Base-by-base conservation (phyloP, 2,888 invertebrate species). In the Gnatocerus cornutus region DNA sequence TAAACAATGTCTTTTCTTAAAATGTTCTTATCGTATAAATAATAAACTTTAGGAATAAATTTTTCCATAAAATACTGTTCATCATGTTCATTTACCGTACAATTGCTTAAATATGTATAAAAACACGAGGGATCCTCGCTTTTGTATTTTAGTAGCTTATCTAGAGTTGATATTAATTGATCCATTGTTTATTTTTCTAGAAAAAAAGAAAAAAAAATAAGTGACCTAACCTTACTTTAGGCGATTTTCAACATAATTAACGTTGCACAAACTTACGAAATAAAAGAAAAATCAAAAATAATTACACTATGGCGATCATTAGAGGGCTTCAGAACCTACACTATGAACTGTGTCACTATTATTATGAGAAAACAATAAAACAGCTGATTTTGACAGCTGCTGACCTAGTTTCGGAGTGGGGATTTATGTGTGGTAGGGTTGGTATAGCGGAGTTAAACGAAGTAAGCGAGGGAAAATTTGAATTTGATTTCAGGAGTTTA, bases 1-100 rank as follows among this genome's bases (percentile, higher is more conserved):
- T 79, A 81, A 14, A 82, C 61, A 21, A 79, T 71, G 68, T 80
- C 77, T 69, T 78, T 79, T 45, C 72, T 73, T 10, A 82, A 30
- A 16, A 77, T 68, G 13, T 75, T 62, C 65, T 71, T 76, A 7
- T 77, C 72, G 33, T 76, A 75, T 30, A 80, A 72, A n/a, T 68
- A 71, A 61, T 77, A 75, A 39, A 81, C 67, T 72, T 79, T 76
- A 2, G 75, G 77, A 55, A 80, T 61, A 43, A 79, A 50, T 55
- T 65, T 69, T 58, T 78, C 76, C n/a, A 55, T 55, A 21, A 76
- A 69, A 52, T 69, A 74, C 39, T 65, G 70, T 33, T 72, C 73
- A 12, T 77, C 75, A 46, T 67, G n/a, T 12, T 62, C 61, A 1
- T 3, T 43, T 33, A 67, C 7, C 13, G 3, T 21, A 13, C 9